These are phyloP conservation scores for Napeogenes sylphis DNA, from an alignment of 2,888 invertebrate species.

Conservation along the genomic window DNA sequence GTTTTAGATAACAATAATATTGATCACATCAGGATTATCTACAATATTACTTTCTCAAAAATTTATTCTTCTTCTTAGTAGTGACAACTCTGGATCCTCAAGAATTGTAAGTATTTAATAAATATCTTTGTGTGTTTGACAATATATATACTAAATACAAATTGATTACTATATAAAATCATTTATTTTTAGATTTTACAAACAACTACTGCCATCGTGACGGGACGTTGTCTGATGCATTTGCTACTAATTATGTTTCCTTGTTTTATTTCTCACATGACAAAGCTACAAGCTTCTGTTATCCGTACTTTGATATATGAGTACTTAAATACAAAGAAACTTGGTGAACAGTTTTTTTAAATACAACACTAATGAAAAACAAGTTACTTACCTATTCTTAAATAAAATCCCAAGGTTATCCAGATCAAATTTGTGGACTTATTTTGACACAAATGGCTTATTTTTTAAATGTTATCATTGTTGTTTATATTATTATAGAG, in stretches of 20 bases:
- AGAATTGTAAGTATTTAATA: constrained; percentile 7
- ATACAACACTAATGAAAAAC: no score
- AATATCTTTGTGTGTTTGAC: constrained; percentile 8
- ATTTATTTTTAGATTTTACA: not conserved
- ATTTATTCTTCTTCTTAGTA: constrained; percentile 46
- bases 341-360: constrained; percentile 42
- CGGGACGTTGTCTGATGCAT: constrained; percentile 44
- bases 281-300: constrained; percentile 45
- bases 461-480: not conserved
- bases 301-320: constrained; percentile 58
- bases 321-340: constrained; percentile 45
- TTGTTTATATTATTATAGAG: no score
- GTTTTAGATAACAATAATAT: constrained; percentile 50
- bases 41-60: constrained; percentile 53
- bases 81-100: constrained; percentile 9
- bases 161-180: no score
- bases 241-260: constrained; percentile 49
- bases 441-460: not conserved
- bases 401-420: no score
- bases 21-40: constrained; percentile 51
- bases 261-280: constrained; percentile 55
- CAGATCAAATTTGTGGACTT: no score
- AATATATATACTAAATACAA: no score
- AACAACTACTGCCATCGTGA: constrained; percentile 4
- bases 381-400: no score